Base-by-base conservation (phyloP, 2,797 vertebrate genomes). In the Nyctalus aviator region DNA sequence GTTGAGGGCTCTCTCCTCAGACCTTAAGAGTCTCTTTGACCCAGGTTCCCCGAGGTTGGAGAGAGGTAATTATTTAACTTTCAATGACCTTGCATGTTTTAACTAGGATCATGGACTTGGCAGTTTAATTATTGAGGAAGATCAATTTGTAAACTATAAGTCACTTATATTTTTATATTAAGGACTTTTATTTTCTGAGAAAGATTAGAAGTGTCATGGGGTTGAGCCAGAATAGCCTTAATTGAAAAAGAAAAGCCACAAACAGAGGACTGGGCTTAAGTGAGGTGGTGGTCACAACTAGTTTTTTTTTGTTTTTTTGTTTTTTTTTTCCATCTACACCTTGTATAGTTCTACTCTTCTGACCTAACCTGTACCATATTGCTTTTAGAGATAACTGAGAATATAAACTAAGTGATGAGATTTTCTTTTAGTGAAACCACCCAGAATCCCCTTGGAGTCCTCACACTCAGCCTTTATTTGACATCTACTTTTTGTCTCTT, bases 81-180 rank as follows among this genome's bases (percentile, higher is more conserved):
- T 4, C 48, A 96, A 48, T 72, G 55, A 88, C 90, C 37, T 90
- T 64, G 55, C 5, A 25, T 37, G 35, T 73, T 91, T 76, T 37
- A 57, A 66, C 88, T 76, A 85, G 27, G 84, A 75, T 20, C 14
- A 30, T 94, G 14, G 1, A 41, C 1, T 35, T 27, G 17, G 35
- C 25, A 37, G 69, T 91, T 96, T 68, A 75, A 84, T 73, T 71
- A 53, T 55, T 53, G 44, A 88, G 84, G 25, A 50, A 68, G 72
- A 73, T 10, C 20, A 30, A 20, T 93, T 94, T 82, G 6, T 78
- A 68, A 88, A 76, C 46, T 72, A 15, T 82, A 92, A 90, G 66
- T 85, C 46, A 41, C 4, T 30, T 84, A 44, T 44, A 44, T 44
- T 44, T 44, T 44, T 44, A 44, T 44, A 9, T 44, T 44, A 41